Conservation (phyloP, 2,888 invertebrate species). For the Didymodactylos carnosus region DNA sequence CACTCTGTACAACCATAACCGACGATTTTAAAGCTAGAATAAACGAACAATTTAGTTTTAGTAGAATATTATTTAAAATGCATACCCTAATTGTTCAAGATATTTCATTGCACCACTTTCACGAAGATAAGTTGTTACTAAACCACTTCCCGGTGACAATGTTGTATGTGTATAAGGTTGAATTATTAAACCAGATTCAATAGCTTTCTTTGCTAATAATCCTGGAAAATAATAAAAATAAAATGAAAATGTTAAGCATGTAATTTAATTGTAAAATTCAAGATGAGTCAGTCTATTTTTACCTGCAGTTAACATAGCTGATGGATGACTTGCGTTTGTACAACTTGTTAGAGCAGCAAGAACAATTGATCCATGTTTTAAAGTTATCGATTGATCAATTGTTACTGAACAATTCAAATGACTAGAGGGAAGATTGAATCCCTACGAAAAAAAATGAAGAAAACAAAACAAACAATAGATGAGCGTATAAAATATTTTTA, state of each 20-base stretch:
- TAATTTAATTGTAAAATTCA: background rate
- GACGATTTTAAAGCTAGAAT: conserved; percentile 56
- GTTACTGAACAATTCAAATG: background rate
- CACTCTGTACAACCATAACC: conserved; percentile 99
- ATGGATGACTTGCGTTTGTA: conserved; percentile 78
- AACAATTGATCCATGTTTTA: conserved; percentile 74
- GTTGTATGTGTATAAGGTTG: conserved; percentile 88
- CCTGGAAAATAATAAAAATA: background rate
- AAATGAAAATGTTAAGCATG: background rate
- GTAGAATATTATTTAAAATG: background rate
- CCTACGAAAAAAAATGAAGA: background rate
- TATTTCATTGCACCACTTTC: conserved; percentile 79
- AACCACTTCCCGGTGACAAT: conserved; percentile 80
- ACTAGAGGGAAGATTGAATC: background rate
- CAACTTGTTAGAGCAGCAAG: conserved; percentile 94
- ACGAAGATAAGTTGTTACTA: conserved; percentile 67
- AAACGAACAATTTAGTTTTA: background rate
- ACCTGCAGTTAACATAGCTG: conserved; percentile 90
- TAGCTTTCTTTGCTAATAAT: conserved; percentile 74
- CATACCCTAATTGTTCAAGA: conserved; percentile 54
- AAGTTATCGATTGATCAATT: conserved; percentile 43
- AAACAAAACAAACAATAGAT: conserved; percentile 18
- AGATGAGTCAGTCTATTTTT: no score
- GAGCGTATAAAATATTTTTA: background rate
- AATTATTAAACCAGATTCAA: conserved; percentile 66